A percentile compares a stretch with the other conserved stretches of the same genome.
These are phyloP conservation scores for Perodicticus potto DNA, from an alignment of 2,797 vertebrate genomes.

Conservation along the genomic window DNA sequence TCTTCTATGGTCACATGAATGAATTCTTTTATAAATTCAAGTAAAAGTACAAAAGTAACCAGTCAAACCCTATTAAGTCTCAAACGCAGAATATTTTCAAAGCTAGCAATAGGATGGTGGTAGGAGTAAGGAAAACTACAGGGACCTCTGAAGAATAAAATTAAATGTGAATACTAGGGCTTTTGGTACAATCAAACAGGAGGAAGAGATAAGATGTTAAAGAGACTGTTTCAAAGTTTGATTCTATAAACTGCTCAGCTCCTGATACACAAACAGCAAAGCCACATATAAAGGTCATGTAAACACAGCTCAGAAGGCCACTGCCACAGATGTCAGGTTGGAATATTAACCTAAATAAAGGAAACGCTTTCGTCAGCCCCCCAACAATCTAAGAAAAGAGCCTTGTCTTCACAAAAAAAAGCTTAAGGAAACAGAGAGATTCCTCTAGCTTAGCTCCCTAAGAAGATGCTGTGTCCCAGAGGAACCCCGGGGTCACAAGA, in stretches of 20 bases:
- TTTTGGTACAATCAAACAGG: neutral
- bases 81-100: neutral
- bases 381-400: neutral
- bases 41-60: neutral
- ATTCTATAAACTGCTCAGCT: neutral
- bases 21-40: neutral
- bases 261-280: neutral
- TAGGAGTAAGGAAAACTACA: neutral
- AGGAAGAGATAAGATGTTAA: neutral
- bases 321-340: no score
- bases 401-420: neutral
- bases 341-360: neutral
- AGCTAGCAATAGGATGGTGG: neutral
- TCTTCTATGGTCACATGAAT: neutral
- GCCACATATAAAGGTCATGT: neutral
- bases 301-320: accelerated
- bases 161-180: neutral
- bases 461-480: neutral
- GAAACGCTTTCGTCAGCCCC: neutral
- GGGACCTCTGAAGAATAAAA: neutral
- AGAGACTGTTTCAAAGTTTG: neutral
- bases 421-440: neutral
- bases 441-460: neutral
- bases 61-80: neutral
- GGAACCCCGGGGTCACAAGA: neutral